Base-by-base conservation (phyloP, 2,888 invertebrate genomes). In the Pristionchus japonicus region DNA sequence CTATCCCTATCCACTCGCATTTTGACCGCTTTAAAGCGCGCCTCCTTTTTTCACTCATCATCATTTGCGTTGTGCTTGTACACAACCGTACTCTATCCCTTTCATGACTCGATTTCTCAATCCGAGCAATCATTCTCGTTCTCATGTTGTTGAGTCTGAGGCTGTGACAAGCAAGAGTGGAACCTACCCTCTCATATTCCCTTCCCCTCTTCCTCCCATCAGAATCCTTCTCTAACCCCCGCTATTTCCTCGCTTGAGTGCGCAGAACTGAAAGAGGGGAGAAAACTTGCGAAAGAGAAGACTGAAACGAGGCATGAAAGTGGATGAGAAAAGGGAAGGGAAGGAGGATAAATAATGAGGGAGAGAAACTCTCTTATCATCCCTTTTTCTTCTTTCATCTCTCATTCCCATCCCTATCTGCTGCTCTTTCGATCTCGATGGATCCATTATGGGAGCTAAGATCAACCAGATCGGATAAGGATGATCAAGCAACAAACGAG, bases 181-280 rank as follows among this genome's bases (percentile, higher is more conserved):
- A n/a, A n/a, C 57, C 9, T 9, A 57, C 57, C 9, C 57, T 27
- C 77, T 77, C 77, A n/a, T 47, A 77, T 13, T 47, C 20, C 2
- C 15, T n/a, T n/a, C n/a, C n/a, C n/a, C n/a, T n/a, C n/a, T 61
- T 34, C 13, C 57, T 37, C 37, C 34, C 83, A 27, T 23, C 83
- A n/a, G 57, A 52, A 61, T 83, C 83, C 49, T 77, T 43, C 82
- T 83, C 83, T 40, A 34, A 27, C 52, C 34, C 82, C n/a, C 40
- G 34, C 52, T 20, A 23, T 83, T 83, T 57, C 57, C 83, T 52
- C 83, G 83, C 83, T 61, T 23, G 83, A 52, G 57, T 37, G 34
- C 52, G 57, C 57, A 57, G 40, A 57, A 52, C 83, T 34, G 52
- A 34, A 52, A 83, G 57, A 23, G 83, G 49, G 20, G 40, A 77